Conservation (phyloP, 2,797 vertebrate genomes). For the Mus minutoides region DNA sequence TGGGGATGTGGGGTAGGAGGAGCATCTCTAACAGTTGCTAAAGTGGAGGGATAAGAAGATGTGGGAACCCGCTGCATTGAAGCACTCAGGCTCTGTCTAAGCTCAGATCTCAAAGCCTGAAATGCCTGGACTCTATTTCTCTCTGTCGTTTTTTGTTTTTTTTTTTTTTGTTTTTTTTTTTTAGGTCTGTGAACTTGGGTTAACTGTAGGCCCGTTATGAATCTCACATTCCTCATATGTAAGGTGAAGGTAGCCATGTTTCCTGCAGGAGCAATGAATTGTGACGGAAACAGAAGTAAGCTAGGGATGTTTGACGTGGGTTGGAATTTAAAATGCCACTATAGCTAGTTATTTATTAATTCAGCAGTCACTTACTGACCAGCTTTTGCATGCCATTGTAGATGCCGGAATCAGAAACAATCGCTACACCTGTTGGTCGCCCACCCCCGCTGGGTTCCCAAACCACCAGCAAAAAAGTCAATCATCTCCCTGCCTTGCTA, state of each 20-base stretch:
- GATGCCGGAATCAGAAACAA: too few species aligned
- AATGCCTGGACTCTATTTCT: neutral
- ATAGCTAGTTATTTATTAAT: neutral
- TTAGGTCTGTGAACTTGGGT: neutral
- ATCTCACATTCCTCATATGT: neutral
- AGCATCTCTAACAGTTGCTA: neutral
- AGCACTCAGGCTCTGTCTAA: neutral
- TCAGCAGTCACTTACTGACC: neutral
- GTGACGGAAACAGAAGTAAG: neutral
- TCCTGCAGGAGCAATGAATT: neutral
- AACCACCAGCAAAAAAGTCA: too few species aligned
- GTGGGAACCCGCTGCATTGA: neutral
- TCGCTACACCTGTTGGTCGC: rapidly evolving
- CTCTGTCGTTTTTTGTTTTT: neutral
- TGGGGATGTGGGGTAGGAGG: neutral
- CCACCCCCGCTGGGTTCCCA: neutral
- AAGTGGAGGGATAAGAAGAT: neutral
- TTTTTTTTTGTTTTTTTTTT: too few species aligned
- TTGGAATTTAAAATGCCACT: neutral
- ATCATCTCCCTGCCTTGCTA: neutral
- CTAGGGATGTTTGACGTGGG: too few species aligned
- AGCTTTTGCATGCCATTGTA: neutral
- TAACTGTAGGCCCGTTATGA: neutral
- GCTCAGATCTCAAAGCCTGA: neutral
- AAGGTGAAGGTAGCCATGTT: neutral